phyloP scores from a whole-genome alignment of 2,888 invertebrate species.

The Chironomus riparius region DNA sequence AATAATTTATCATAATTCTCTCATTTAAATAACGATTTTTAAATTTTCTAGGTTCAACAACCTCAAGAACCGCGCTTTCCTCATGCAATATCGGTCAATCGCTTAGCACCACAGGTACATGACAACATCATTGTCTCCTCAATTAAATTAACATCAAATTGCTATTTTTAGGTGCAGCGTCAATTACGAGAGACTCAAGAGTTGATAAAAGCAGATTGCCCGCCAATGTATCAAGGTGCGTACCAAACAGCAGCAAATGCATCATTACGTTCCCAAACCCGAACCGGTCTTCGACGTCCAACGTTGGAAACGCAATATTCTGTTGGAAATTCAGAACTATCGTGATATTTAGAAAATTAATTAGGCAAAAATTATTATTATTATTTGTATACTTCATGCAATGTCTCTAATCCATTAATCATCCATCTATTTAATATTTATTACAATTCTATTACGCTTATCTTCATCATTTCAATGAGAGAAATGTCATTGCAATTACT shows the following conservation, averaged over 20 bases:
- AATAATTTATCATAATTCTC: too few relatives aligned
- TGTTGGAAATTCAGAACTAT: slow-evolving; percentile 39
- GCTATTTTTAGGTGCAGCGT: slow-evolving; percentile 40
- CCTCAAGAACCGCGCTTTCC: slow-evolving; percentile 41
- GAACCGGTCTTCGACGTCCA: slow-evolving; percentile 36
- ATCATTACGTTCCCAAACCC: slow-evolving; percentile 34
- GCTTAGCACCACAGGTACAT: slow-evolving; percentile 39
- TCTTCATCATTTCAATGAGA: not conserved
- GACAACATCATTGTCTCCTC: not conserved
- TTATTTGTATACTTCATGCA: not conserved
- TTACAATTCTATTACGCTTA: not conserved
- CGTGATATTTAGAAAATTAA: slow-evolving; percentile 45
- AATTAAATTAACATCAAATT: not conserved
- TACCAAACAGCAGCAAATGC: slow-evolving; percentile 39
- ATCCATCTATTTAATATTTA: not conserved
- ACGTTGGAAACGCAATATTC: slow-evolving; percentile 45
- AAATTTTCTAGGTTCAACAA: slow-evolving; percentile 3
- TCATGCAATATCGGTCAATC: slow-evolving; percentile 43
- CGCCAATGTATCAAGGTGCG: slow-evolving; percentile 42
- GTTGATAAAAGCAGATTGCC: slow-evolving; percentile 43
- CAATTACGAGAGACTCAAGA: slow-evolving; percentile 44
- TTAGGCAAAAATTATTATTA: slow-evolving; percentile 26
- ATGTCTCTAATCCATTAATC: not conserved
- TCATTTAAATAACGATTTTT: not conserved
- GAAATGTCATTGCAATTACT: not conserved